Base-by-base conservation (phyloP, 2,797 vertebrate species). In the Xyrichtys novacula region DNA sequence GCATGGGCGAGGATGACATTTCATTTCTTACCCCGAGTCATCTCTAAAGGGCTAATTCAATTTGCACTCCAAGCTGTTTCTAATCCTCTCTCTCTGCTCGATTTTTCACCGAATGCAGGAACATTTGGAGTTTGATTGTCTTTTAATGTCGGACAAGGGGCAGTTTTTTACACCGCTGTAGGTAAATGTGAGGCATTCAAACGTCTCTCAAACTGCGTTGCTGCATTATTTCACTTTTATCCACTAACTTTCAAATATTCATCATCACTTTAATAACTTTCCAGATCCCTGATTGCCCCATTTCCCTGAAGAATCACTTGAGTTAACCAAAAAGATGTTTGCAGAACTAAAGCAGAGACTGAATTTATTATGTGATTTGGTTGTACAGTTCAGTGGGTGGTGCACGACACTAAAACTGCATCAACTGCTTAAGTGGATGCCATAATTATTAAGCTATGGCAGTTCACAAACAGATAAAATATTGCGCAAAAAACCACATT, bases 1-100 rank as follows among this genome's bases (percentile, higher is more conserved):
- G 63, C 83, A 67, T 74, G 73, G 81, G 87, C 75, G 80, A 87
- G 83, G 85, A 88, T 93, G 93, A 92, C 92, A 91, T 94, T 92
- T 94, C 87, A 93, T 91, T 93, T 90, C 91, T 91, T 87, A 88
- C 74, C 69, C 71, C 61, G 59, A 91, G 85, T 91, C 90, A 87
- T 93, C 86, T 91, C 81, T 44, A 81, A 86, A 81, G 80, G 82
- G 83, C 87, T 94, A 92, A 94, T 94, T 93, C 84, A 91, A 93
- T 93, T 92, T 93, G 86, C 86, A 88, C 87, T 84, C 74, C 77
- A 84, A 87, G 85, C 80, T 91, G 85, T 87, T 91, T 88, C 81
- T 89, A 89, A 93, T 93, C 87, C 75, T 67, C 68, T 38, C 58
- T 70, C 52, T 49, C 49, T 52, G 44, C 66, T 73, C 68, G 22